Evolutionary conservation across 2,888 invertebrate genomes (phyloP).

Genomic region (Lamellibrachia satsuma): DNA sequence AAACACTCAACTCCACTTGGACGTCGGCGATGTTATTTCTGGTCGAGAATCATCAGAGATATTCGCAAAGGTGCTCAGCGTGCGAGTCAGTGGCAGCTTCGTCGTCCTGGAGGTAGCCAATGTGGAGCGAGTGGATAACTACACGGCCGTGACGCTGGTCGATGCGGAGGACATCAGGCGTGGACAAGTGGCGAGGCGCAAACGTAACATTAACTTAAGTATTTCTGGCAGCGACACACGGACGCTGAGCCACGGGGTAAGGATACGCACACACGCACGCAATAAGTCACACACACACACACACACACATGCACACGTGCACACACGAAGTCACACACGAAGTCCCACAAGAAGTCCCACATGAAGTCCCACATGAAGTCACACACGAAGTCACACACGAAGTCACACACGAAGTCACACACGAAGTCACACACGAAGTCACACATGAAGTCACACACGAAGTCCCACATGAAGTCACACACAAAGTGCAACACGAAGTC

Average conservation of each 20-base stretch:
- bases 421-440: too few species aligned
- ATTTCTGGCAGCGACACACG: slow-evolving; percentile 3
- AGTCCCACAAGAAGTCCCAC: too few species aligned
- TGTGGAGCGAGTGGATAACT: background rate
- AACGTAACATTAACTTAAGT: background rate
- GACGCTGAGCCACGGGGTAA: background rate
- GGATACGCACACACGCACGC: background rate
- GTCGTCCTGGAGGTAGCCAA: background rate
- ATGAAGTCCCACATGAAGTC: too few species aligned
- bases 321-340: background rate
- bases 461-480: too few species aligned
- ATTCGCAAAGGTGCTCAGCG: background rate
- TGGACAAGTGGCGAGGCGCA: background rate
- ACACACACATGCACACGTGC: background rate
- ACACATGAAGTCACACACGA: too few species aligned
- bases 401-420: too few species aligned
- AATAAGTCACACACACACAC: background rate
- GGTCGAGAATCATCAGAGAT: background rate
- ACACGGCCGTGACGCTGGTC: background rate
- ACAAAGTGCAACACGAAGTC: too few species aligned
- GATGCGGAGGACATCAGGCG: background rate
- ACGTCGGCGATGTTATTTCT: background rate
- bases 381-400: too few species aligned
- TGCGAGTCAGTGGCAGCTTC: background rate
- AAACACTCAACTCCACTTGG: background rate